Evolutionary conservation across 2,888 invertebrate genomes (phyloP).

Genomic region (Agrochola macilenta): DNA sequence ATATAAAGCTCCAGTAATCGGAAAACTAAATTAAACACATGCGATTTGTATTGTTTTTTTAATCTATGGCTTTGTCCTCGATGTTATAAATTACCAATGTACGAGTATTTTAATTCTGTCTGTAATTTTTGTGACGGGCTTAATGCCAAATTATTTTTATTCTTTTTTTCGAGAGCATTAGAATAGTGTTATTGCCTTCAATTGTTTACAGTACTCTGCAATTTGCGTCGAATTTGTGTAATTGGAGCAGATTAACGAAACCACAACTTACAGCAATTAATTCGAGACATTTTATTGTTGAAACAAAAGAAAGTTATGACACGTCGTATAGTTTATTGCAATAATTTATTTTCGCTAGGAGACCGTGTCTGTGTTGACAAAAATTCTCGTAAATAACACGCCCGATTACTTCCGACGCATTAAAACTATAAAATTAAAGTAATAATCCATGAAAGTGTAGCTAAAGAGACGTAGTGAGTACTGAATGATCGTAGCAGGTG

Average conservation of each 20-base stretch:
- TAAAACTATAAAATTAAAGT: constrained; percentile 52
- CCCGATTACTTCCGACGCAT: constrained; percentile 51
- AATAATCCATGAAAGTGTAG: constrained; percentile 38
- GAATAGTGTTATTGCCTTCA: constrained; percentile 26
- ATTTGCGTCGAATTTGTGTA: constrained; percentile 37
- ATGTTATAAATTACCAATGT: constrained; percentile 21
- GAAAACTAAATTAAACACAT: constrained; percentile 29
- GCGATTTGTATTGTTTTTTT: constrained; percentile 18
- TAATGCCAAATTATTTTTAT: constrained; percentile 61
- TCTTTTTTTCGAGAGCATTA: constrained; percentile 27
- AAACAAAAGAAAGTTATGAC: constrained; percentile 50
- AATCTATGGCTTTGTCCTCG: constrained; percentile 28
- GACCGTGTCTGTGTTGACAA: constrained; percentile 39
- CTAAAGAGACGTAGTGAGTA: constrained; percentile 24
- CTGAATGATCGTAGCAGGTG: constrained; percentile 53
- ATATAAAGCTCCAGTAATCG: constrained; percentile 15
- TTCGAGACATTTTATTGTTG: constrained; percentile 40
- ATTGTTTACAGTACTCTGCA: constrained; percentile 28
- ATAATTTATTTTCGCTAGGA: constrained; percentile 24
- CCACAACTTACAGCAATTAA: constrained; percentile 40
- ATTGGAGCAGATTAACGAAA: constrained; percentile 43
- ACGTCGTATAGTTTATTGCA: constrained; percentile 25
- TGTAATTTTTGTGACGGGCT: constrained; percentile 52
- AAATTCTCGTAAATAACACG: constrained; percentile 47
- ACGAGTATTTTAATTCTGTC: constrained; percentile 59